phyloP scores from a whole-genome alignment of 2,113 vertebrate genomes.

The Eolophus roseicapilla region DNA sequence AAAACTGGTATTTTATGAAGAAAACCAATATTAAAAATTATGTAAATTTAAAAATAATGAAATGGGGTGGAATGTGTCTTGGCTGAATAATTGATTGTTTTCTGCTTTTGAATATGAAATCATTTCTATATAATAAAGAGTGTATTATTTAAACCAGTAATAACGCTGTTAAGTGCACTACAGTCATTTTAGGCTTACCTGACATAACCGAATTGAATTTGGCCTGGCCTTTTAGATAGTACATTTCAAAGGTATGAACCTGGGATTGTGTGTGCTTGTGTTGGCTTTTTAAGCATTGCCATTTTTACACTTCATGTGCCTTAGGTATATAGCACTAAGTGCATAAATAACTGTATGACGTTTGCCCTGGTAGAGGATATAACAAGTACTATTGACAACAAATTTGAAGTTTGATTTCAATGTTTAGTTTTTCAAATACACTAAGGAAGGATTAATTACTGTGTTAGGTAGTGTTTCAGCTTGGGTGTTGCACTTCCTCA shows the following conservation, averaged over 20 bases:
- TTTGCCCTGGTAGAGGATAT: background rate
- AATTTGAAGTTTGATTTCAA: background rate
- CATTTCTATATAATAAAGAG: background rate
- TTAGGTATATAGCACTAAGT: background rate
- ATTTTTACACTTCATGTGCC: background rate
- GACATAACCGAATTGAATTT: background rate
- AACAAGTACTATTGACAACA: background rate
- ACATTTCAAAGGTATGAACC: background rate
- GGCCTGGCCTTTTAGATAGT: background rate
- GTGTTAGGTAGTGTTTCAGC: background rate
- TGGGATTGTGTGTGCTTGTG: background rate
- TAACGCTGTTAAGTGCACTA: background rate
- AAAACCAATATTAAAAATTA: slow-evolving; percentile 47
- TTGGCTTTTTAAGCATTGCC: background rate
- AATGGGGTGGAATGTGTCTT: background rate
- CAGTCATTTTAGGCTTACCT: background rate
- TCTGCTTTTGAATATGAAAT: background rate
- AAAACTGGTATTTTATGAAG: slow-evolving; percentile 49
- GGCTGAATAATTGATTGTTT: background rate
- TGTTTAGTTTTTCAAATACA: background rate
- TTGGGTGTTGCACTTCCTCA: background rate
- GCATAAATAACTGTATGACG: background rate
- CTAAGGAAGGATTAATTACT: background rate
- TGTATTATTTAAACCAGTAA: background rate
- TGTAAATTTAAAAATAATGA: background rate